phyloP scores from a whole-genome alignment of 2,797 vertebrate species.

The Malurus leucopterus region DNA sequence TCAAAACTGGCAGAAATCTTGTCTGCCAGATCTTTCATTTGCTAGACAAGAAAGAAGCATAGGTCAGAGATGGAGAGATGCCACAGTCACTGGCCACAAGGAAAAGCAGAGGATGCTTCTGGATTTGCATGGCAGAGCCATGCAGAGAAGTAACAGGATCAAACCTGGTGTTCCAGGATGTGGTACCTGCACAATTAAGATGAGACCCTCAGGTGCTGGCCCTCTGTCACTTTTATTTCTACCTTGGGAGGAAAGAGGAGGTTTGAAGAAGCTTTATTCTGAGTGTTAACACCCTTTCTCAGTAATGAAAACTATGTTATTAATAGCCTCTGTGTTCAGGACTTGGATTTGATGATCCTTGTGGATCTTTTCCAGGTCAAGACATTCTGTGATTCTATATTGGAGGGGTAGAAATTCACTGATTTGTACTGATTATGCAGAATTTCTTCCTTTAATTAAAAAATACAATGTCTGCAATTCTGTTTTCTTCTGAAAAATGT shows the following conservation, averaged over 20 bases:
- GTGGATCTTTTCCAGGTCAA: neutral
- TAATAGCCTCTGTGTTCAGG: neutral
- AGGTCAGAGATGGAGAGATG: neutral
- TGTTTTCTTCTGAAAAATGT: neutral
- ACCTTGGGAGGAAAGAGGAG: neutral
- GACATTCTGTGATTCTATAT: neutral
- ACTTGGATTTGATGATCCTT: neutral
- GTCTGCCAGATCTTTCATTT: neutral
- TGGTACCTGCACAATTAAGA: neutral
- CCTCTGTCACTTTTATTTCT: neutral
- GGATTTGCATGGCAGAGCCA: neutral
- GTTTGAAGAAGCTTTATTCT: neutral
- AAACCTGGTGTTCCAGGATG: neutral
- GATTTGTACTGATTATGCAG: neutral
- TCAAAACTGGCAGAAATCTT: neutral
- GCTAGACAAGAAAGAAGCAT: neutral
- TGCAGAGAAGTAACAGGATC: neutral
- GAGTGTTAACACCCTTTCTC: neutral
- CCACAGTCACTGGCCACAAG: rapidly evolving
- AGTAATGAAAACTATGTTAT: neutral
- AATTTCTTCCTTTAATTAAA: neutral
- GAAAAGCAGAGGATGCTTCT: neutral
- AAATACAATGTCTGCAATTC: neutral
- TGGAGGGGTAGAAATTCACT: neutral
- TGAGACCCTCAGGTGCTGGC: neutral